Conservation (phyloP, 1,140 invertebrate genomes). For the Eumeta japonica region DNA sequence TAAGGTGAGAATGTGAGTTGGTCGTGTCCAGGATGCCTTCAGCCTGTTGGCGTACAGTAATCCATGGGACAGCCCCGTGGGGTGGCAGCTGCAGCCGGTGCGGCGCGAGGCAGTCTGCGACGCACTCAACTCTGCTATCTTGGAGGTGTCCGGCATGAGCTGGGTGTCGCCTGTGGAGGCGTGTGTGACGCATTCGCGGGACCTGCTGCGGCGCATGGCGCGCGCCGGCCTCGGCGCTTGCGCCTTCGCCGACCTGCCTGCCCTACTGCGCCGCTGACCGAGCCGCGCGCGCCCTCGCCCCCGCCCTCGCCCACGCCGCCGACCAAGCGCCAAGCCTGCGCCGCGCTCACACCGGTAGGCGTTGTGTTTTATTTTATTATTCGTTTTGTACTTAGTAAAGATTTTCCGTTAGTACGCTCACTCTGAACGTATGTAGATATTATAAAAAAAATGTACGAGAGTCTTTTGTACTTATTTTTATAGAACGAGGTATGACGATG, state of each 20-base stretch:
- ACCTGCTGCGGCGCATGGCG: constrained; percentile 87
- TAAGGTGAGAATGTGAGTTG: constrained; percentile 6
- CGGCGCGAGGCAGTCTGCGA: constrained; percentile 93
- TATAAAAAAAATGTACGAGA: no score
- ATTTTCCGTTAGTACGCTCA: no score
- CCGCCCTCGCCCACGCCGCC: constrained; percentile 9
- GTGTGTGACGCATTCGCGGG: constrained; percentile 83
- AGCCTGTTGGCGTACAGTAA: constrained; percentile 96
- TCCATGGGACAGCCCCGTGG: constrained; percentile 94
- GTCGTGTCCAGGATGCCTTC: constrained; percentile 83
- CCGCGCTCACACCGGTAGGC: constrained; percentile 4
- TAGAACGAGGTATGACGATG: no score
- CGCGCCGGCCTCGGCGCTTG: constrained; percentile 86
- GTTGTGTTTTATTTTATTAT: no score
- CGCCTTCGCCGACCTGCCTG: constrained; percentile 73
- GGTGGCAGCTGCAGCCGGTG: constrained; percentile 89
- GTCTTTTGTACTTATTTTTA: no score
- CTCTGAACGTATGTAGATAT: no score
- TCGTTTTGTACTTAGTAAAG: no score
- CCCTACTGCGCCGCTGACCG: constrained; percentile 49
- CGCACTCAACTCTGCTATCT: constrained; percentile 94
- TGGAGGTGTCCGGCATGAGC: constrained; percentile 87
- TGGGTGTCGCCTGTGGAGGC: constrained; percentile 89
- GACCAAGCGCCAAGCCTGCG: constrained; percentile 3
- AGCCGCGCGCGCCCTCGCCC: constrained; percentile 5